phyloP scores from a whole-genome alignment of 1,140 invertebrate genomes.

The Tetraneura akinire region DNA sequence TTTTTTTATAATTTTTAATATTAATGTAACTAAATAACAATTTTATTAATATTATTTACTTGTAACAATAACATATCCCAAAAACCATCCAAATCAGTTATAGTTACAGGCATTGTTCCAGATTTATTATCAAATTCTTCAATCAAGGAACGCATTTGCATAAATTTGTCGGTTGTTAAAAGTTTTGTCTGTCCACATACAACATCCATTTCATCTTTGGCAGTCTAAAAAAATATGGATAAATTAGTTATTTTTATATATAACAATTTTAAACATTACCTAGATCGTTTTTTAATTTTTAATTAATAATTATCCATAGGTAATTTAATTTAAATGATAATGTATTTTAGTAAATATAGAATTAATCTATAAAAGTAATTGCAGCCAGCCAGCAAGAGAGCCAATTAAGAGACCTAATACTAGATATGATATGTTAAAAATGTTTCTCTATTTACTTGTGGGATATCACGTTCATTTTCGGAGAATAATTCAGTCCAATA shows the following conservation, averaged over 20 bases:
- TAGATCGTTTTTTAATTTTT: too few relatives aligned
- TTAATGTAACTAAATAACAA: background rate
- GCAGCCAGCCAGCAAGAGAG: too few relatives aligned
- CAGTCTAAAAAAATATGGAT: background rate
- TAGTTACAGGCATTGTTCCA: conserved; percentile 22
- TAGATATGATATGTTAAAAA: too few relatives aligned
- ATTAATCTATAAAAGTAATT: too few relatives aligned
- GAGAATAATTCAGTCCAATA: conserved; percentile 38
- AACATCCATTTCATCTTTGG: conserved; percentile 51
- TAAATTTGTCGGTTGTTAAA: conserved; percentile 53
- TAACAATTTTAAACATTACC: too few relatives aligned
- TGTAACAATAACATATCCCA: conserved; percentile 53
- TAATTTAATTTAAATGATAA: too few relatives aligned
- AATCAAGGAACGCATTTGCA: conserved; percentile 48
- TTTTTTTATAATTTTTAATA: background rate
- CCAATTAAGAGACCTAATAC: too few relatives aligned
- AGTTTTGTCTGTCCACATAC: conserved; percentile 51
- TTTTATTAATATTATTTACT: conserved; percentile 14
- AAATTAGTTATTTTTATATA: too few relatives aligned
- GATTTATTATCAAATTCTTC: conserved; percentile 51
- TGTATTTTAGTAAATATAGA: too few relatives aligned
- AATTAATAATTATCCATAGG: too few relatives aligned
- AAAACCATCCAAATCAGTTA: conserved; percentile 50
- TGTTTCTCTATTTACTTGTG: too few relatives aligned
- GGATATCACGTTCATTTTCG: background rate